These are phyloP conservation scores for Phenganax stokvisi DNA, from an alignment of 92 coral and sea anemone species.

Conservation along the genomic window DNA sequence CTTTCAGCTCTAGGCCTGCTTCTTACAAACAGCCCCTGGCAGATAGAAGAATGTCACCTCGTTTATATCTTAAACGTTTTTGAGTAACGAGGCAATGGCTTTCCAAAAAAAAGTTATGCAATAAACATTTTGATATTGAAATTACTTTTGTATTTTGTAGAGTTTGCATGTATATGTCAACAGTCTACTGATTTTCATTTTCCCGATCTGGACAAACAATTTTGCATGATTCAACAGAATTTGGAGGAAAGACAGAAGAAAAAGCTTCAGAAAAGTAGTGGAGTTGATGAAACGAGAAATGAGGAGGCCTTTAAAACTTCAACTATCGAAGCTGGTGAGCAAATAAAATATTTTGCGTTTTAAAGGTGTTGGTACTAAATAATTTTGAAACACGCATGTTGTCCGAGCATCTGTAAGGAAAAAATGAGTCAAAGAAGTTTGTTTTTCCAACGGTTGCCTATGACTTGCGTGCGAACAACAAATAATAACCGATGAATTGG, in stretches of 20 bases:
- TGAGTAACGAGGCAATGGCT: too few relatives aligned
- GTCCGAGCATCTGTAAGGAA: too few relatives aligned
- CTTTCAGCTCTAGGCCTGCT: too few relatives aligned
- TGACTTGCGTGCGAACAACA: too few relatives aligned
- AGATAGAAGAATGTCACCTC: too few relatives aligned
- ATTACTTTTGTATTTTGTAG: constrained; percentile 32
- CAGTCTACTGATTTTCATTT: constrained; percentile 96
- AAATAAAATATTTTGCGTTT: neutral
- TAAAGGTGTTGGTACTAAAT: neutral
- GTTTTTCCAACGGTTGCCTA: too few relatives aligned
- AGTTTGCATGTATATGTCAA: constrained; percentile 87
- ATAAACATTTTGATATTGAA: neutral
- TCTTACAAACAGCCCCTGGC: too few relatives aligned
- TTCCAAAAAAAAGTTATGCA: neutral
- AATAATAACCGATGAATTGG: too few relatives aligned
- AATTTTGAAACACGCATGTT: neutral
- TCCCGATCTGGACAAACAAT: constrained; percentile 95
- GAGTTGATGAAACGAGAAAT: constrained; percentile 39
- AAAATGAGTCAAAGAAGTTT: too few relatives aligned
- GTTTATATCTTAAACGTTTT: too few relatives aligned
- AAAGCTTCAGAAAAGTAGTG: constrained; percentile 52
- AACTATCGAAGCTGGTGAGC: constrained; percentile 63
- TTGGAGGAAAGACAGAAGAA: constrained; percentile 59
- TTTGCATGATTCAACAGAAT: constrained; percentile 85
- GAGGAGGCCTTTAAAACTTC: constrained; percentile 60